Percentiles rank a stretch among this genome's conserved stretches.
Conservation (phyloP, 2,797 vertebrate genomes). For the Ara ararauna region DNA sequence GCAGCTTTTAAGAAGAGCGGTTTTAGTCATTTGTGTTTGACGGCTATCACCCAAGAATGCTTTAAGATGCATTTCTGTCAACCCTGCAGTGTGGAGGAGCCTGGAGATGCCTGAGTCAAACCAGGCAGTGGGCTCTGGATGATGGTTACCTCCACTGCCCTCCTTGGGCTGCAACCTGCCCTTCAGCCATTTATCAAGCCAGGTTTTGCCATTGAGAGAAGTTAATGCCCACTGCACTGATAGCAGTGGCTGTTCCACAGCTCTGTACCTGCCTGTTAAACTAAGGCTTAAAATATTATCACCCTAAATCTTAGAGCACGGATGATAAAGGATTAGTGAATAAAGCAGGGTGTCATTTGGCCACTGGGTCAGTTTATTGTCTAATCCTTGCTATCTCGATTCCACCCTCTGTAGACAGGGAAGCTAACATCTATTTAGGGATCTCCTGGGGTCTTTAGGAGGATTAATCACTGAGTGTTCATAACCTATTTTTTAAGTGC, state of each 20-base stretch:
- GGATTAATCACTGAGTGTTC: neutral
- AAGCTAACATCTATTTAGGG: rapidly evolving
- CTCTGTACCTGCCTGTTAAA: neutral
- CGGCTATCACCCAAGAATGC: neutral
- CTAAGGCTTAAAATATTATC: neutral
- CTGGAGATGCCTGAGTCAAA: neutral
- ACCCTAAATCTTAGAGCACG: neutral
- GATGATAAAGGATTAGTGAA: neutral
- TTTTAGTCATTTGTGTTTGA: neutral
- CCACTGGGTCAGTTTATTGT: neutral
- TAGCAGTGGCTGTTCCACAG: rapidly evolving
- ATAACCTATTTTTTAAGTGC: neutral
- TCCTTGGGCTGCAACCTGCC: neutral
- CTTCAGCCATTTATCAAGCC: neutral
- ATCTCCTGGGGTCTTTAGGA: neutral
- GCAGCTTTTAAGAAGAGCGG: neutral
- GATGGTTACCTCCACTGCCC: rapidly evolving
- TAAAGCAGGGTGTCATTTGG: neutral
- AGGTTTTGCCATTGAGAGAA: neutral
- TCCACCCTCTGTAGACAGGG: neutral
- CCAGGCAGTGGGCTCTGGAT: neutral
- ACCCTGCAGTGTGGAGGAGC: neutral
- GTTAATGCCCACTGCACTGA: rapidly evolving
- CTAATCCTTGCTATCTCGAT: neutral
- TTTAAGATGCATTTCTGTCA: neutral